Percentiles rank a stretch among this genome's conserved stretches.
phyloP scores from a whole-genome alignment of 2,888 invertebrate species.

The Panopea generosa region DNA sequence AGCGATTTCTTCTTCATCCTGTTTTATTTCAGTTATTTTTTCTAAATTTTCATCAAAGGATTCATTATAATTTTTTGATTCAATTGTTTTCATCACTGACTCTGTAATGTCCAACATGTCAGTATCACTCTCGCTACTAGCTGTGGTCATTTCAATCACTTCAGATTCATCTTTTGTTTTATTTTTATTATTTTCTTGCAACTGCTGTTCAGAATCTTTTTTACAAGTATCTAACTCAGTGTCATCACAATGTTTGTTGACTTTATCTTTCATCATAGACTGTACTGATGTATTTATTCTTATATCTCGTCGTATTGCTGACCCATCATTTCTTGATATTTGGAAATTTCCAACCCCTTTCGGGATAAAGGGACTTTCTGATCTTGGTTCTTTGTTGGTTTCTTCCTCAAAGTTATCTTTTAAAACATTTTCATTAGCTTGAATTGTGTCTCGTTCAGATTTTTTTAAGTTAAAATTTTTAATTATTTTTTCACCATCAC shows the following conservation, averaged over 20 bases:
- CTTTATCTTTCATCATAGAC: too few relatives aligned
- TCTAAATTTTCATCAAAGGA: too few relatives aligned
- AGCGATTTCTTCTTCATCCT: too few relatives aligned
- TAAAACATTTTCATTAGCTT: slow-evolving; percentile 7
- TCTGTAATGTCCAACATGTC: slow-evolving; percentile 53
- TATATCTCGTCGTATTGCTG: too few relatives aligned
- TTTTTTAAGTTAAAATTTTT: background rate
- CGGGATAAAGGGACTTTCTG: slow-evolving; percentile 36
- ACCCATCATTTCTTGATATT: too few relatives aligned
- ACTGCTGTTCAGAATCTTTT: background rate
- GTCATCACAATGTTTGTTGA: too few relatives aligned
- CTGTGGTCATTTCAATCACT: background rate
- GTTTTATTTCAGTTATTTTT: background rate
- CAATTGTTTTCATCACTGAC: slow-evolving; percentile 8
- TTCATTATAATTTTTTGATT: background rate
- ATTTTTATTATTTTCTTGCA: background rate
- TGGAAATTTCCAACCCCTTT: background rate
- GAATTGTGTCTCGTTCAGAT: background rate
- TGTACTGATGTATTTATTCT: background rate
- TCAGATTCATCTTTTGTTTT: slow-evolving; percentile 12
- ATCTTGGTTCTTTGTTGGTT: slow-evolving; percentile 7
- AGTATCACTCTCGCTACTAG: slow-evolving; percentile 19
- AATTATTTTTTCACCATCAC: too few relatives aligned
- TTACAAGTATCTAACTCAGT: too few relatives aligned
- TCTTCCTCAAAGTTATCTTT: background rate